Evolutionary conservation across 2,113 vertebrate species (phyloP), one percentile per base, ranked within the genome.

Genomic region (Aplodontia rufa): DNA sequence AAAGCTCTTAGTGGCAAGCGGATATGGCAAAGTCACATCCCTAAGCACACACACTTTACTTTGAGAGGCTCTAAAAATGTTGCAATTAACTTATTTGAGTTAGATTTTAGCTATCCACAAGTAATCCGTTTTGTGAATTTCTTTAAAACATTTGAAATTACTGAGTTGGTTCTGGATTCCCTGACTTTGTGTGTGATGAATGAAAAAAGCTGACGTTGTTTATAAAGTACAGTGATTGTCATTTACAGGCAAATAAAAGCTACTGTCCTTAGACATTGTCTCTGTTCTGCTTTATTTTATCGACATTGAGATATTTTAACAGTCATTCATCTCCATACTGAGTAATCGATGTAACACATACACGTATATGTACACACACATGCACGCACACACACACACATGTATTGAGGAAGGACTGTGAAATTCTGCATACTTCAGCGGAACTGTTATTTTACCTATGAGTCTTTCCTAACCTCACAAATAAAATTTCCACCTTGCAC

Each of bases 61-160:
- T 64, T 14, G 58, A 90, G 80, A 87, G 45, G 12, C 66, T 89
- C 51, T 35, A 47, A 82, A 76, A 79, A 82, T 89, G n/a, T 30
- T 79, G 37, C 35, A 85, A 5, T 83, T 93, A 85, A 62, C 22
- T 81, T 93, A n/a, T 79, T 58, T 71, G 78, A 93, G 6, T 78
- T 90, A 95, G 47, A 92, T 85, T 92, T 92, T 89, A 82, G 40
- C 42, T 93, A 72, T 66, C 22, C 22, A 74, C 68, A 72, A 60
- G 13, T 76, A 81, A 82, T 55, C 53, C 40, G 47, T 47, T 80
- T 76, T 93, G 51, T 72, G 60, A 85, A 58, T 96, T 94, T 58
- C 53, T 89, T 83, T 91, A 78, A 91, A 94, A 55, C 35, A 79
- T 78, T 91, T 85, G 42, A 82, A 86, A 91, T 90, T 51, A 37